These are phyloP conservation scores for Acromyrmex heyeri DNA, from an alignment of 1,140 invertebrate genomes.

Conservation along the genomic window DNA sequence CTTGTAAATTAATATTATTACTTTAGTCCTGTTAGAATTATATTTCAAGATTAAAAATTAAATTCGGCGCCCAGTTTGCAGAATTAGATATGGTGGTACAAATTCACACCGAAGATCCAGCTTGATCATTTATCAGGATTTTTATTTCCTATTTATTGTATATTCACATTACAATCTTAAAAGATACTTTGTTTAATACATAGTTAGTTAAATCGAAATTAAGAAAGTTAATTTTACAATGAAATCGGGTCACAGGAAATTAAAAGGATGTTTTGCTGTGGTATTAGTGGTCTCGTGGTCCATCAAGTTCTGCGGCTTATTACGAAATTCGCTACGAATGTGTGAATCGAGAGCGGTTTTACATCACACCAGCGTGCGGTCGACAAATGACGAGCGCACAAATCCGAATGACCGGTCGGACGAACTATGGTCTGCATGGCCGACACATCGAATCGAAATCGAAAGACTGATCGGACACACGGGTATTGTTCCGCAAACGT, in stretches of 20 bases:
- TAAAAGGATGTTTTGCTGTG: not conserved
- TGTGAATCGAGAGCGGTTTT: constrained; percentile 33
- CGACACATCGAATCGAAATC: constrained; percentile 44
- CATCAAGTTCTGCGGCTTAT: not conserved
- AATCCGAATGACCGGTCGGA: not conserved
- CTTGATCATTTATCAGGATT: too few relatives aligned
- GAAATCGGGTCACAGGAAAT: not conserved
- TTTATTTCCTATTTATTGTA: too few relatives aligned
- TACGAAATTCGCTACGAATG: constrained; percentile 9
- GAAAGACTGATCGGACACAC: constrained; percentile 63
- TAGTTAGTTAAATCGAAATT: too few relatives aligned
- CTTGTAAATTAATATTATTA: too few relatives aligned
- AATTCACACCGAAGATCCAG: too few relatives aligned
- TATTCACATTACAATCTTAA: too few relatives aligned
- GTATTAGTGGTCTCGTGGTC: not conserved
- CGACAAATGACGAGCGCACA: constrained; percentile 11
- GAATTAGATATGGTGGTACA: too few relatives aligned
- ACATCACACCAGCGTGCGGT: not conserved
- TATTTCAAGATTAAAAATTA: too few relatives aligned
- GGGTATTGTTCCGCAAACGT: constrained; percentile 59
- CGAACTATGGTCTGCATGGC: constrained; percentile 19
- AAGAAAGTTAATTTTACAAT: too few relatives aligned
- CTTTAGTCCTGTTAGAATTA: too few relatives aligned
- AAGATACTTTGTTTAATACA: too few relatives aligned
- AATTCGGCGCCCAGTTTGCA: too few relatives aligned